These are phyloP conservation scores for Tenebrio molitor DNA, from an alignment of 1,140 invertebrate species.

Conservation along the genomic window DNA sequence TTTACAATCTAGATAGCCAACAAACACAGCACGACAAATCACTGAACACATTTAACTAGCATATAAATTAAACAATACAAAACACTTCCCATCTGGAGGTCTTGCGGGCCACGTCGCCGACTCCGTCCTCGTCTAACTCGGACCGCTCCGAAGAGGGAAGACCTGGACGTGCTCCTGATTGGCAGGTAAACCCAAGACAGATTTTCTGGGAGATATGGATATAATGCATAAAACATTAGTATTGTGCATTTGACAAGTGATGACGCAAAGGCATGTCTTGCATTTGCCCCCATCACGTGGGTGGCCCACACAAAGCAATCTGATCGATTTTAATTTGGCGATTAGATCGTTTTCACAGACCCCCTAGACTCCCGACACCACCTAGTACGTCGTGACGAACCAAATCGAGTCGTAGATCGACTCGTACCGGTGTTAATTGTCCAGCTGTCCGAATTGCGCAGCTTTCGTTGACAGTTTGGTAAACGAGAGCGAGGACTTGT, in stretches of 20 bases:
- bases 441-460: no score
- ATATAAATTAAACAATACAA: constrained; percentile 53
- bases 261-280: constrained; percentile 50
- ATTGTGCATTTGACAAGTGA: constrained; percentile 54
- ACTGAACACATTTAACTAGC: constrained; percentile 54
- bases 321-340: constrained; percentile 11
- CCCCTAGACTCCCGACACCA: no score
- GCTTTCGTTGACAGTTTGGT: no score
- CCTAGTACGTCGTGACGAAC: no score
- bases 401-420: no score
- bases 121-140: not conserved
- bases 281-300: constrained; percentile 15
- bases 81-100: constrained; percentile 26
- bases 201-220: constrained; percentile 46
- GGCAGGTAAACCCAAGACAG: constrained; percentile 53
- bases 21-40: constrained; percentile 55
- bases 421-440: no score
- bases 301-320: constrained; percentile 17
- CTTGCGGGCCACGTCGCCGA: not conserved
- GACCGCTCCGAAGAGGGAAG: not conserved
- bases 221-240: constrained; percentile 55
- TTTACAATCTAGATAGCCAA: constrained; percentile 49
- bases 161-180: constrained; percentile 43
- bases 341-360: constrained; percentile 1
- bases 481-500: not conserved